These are phyloP conservation scores for Coregonus sp. DNA, from an alignment of 2,797 vertebrate genomes.

Conservation along the genomic window DNA sequence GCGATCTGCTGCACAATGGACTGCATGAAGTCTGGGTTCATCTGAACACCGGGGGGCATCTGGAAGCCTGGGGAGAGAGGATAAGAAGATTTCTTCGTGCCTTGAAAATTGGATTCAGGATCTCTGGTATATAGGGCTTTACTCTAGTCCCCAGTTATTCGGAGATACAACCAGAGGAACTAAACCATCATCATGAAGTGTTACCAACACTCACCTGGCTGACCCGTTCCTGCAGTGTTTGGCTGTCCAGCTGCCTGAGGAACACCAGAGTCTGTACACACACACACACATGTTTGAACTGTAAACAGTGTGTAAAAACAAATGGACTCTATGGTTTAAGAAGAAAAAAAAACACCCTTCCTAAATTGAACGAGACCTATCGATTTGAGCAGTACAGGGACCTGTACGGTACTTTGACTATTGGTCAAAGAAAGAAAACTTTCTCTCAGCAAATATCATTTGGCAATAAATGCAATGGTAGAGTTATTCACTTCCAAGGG, in stretches of 20 bases:
- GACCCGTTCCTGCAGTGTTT: constrained; percentile 62
- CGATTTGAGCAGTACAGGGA: background rate
- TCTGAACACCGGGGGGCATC: constrained; percentile 59
- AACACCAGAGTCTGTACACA: constrained; percentile 68
- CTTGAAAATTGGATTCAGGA: background rate
- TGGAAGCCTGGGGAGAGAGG: background rate
- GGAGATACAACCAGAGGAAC: background rate
- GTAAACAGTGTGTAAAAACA: no score
- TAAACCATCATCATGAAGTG: background rate
- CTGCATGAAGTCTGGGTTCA: constrained; percentile 72
- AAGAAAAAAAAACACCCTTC: no score
- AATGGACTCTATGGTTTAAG: no score
- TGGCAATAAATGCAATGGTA: background rate
- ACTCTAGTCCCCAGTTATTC: no score
- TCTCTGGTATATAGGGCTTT: background rate
- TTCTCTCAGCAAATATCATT: background rate
- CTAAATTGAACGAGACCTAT: background rate
- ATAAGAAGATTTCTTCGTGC: constrained; percentile 6
- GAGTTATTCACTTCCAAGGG: background rate
- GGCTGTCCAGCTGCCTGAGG: constrained; percentile 66
- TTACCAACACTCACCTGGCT: constrained; percentile 67
- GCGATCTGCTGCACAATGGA: constrained; percentile 75
- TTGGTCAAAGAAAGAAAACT: background rate
- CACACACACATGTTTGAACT: background rate
- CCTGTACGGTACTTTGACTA: background rate